These are phyloP conservation scores for Mythimna albipuncta DNA, from an alignment of 2,888 invertebrate species.

Conservation along the genomic window DNA sequence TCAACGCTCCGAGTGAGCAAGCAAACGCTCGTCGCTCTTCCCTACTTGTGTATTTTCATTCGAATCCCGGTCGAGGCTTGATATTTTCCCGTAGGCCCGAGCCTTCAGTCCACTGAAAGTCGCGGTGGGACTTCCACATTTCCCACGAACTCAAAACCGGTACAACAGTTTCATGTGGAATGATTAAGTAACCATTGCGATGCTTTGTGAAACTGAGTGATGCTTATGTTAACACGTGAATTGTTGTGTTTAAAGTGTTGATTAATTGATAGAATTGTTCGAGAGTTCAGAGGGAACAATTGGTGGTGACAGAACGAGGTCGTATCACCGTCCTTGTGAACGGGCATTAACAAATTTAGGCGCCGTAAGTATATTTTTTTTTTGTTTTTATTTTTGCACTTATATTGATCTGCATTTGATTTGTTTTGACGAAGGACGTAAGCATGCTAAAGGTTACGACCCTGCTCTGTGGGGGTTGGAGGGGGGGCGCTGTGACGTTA, in stretches of 20 bases:
- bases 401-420: conserved; percentile 78
- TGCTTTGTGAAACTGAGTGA: conserved; percentile 55
- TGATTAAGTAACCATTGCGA: conserved; percentile 84
- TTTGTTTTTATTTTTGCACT: conserved; percentile 49
- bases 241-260: conserved; percentile 59
- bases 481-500: conserved; percentile 76
- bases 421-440: conserved; percentile 77
- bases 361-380: conserved; percentile 58
- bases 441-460: conserved; percentile 84
- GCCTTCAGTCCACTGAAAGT: conserved; percentile 83
- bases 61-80: conserved; percentile 86
- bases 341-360: conserved; percentile 56
- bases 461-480: conserved; percentile 72
- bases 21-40: conserved; percentile 63
- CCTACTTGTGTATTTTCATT: conserved; percentile 76
- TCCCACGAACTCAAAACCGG: conserved; percentile 63
- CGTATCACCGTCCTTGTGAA: conserved; percentile 46
- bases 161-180: conserved; percentile 77
- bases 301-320: conserved; percentile 39
- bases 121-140: conserved; percentile 68
- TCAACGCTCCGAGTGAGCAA: conserved; percentile 75
- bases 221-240: conserved; percentile 51
- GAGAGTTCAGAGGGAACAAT: conserved; percentile 41
- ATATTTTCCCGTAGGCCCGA: conserved; percentile 88
- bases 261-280: conserved; percentile 52